phyloP scores from a whole-genome alignment of 2,113 vertebrate genomes.

The Thamnaconus septentrionalis region DNA sequence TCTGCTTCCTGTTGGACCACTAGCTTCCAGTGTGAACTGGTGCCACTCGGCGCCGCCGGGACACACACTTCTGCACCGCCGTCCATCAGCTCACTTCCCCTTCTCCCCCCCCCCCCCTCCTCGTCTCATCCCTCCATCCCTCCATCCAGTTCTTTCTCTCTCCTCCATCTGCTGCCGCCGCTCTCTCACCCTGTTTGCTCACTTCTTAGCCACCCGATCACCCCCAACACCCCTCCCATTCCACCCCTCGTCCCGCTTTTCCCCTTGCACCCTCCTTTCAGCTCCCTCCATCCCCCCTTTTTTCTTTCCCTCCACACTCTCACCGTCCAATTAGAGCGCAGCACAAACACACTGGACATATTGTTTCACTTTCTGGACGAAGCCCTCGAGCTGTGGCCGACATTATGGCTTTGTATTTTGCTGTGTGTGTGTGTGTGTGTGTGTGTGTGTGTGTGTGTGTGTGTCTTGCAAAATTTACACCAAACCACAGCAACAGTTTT shows the following conservation, averaged over 20 bases:
- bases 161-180: slow-evolving; percentile 6
- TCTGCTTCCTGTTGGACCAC: slow-evolving; percentile 30
- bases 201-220: too few species aligned
- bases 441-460: slow-evolving; percentile 26
- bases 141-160: slow-evolving; percentile 17
- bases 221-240: too few species aligned
- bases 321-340: slow-evolving; percentile 55
- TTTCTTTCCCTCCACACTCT: slow-evolving; percentile 49
- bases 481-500: too few species aligned
- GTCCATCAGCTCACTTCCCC: slow-evolving; percentile 40
- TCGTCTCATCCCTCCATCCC: too few species aligned
- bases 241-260: slow-evolving; percentile 25
- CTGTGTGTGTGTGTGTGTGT: slow-evolving; percentile 26
- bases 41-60: slow-evolving; percentile 12
- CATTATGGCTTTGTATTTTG: not conserved
- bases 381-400: slow-evolving; percentile 48
- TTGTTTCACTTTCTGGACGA: slow-evolving; percentile 55
- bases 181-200: too few species aligned
- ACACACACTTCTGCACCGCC: slow-evolving; percentile 21
- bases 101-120: not conserved
- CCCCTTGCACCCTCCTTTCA: slow-evolving; percentile 36
- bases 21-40: slow-evolving; percentile 19
- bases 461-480: slow-evolving; percentile 6
- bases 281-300: slow-evolving; percentile 12
- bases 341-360: slow-evolving; percentile 60